A percentile compares a stretch with the other conserved stretches of the same genome.
Conservation (phyloP, 2,888 invertebrate species). For the Mantis religiosa region DNA sequence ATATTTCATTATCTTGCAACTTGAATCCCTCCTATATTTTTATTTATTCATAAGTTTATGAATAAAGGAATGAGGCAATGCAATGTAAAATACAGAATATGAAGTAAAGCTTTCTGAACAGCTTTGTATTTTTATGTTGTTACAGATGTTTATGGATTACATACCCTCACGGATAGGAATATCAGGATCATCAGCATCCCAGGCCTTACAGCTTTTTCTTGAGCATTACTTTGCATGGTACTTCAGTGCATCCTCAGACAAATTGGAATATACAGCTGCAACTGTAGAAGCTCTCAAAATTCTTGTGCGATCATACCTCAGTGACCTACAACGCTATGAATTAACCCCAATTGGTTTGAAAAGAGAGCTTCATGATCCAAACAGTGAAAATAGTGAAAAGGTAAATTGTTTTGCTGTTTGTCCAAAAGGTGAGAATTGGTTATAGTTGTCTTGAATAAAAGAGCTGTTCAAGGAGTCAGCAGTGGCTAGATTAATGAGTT, state of each 20-base stretch:
- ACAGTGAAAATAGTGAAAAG: background rate
- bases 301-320: constrained; percentile 40
- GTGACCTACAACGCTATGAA: constrained; percentile 32
- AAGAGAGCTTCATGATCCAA: background rate
- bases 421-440: background rate
- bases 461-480: background rate
- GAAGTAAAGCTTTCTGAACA: too few species aligned
- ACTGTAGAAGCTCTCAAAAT: constrained; percentile 36
- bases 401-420: background rate
- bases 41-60: too few species aligned
- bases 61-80: too few species aligned
- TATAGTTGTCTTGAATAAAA: background rate
- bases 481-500: background rate
- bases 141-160: constrained; percentile 60
- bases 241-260: constrained; percentile 7
- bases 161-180: constrained; percentile 61
- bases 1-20: too few species aligned
- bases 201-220: constrained; percentile 36
- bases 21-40: too few species aligned
- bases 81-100: too few species aligned
- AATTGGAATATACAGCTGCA: constrained; percentile 28
- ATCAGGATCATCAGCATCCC: constrained; percentile 41
- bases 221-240: constrained; percentile 32
- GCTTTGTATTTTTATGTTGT: background rate
- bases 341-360: background rate